Evolutionary conservation across 1,140 invertebrate genomes (phyloP).

Genomic region (Paramacrobiotus metropolitanus): DNA sequence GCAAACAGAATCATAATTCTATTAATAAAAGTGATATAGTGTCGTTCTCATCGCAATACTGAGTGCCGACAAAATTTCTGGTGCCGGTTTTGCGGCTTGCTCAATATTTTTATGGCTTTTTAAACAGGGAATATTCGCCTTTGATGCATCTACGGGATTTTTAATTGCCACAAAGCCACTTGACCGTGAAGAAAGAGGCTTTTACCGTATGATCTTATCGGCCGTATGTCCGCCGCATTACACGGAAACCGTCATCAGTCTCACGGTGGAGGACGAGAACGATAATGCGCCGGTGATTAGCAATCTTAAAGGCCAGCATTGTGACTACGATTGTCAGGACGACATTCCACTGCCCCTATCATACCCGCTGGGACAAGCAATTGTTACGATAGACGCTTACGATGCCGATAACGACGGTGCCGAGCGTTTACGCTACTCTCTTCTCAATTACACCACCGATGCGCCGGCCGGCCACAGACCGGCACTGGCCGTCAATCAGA

Average conservation of each 20-base stretch:
- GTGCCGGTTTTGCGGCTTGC: too few relatives aligned
- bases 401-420: conserved; percentile 9
- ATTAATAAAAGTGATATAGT: neutral
- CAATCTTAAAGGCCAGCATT: neutral
- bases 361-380: neutral
- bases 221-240: conserved; percentile 64
- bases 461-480: conserved; percentile 12
- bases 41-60: neutral
- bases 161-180: conserved; percentile 48
- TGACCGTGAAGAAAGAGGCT: conserved; percentile 50
- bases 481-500: conserved; percentile 18
- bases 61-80: too few relatives aligned
- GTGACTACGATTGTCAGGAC: neutral
- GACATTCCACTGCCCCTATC: neutral
- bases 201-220: conserved; percentile 57
- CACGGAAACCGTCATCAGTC: conserved; percentile 54
- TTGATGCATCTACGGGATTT: conserved; percentile 60
- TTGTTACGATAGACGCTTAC: conserved; percentile 9
- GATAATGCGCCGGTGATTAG: conserved; percentile 47
- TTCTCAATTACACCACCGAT: conserved; percentile 13
- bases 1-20: neutral
- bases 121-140: conserved; percentile 40
- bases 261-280: conserved; percentile 62
- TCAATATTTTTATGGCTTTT: too few relatives aligned
- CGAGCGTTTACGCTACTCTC: conserved; percentile 3